A percentile compares a stretch with the other conserved stretches of the same genome.
These are phyloP conservation scores for Chloropsis hardwickii DNA, from an alignment of 2,113 vertebrate species.

Conservation along the genomic window DNA sequence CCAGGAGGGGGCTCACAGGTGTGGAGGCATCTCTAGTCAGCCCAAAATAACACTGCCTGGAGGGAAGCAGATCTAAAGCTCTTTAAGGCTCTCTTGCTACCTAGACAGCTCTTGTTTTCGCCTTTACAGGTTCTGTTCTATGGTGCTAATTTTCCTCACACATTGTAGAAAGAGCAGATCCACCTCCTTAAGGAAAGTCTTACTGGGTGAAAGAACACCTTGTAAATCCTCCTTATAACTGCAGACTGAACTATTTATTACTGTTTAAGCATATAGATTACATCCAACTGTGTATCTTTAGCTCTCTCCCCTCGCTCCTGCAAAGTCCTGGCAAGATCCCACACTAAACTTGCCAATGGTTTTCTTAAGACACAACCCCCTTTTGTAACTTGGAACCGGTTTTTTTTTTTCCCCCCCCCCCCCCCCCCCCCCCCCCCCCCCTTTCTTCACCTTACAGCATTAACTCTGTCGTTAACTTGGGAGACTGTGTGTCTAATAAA, in stretches of 20 bases:
- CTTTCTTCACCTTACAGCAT: not conserved
- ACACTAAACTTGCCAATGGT: not conserved
- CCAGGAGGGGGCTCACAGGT: not conserved
- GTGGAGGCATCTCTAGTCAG: not conserved
- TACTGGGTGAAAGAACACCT: not conserved
- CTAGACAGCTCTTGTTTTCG: not conserved
- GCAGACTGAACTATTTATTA: slow-evolving; percentile 15
- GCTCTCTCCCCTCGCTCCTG: not conserved
- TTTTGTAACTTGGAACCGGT: not conserved
- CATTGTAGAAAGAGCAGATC: not conserved
- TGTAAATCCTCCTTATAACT: not conserved
- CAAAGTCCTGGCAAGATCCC: not conserved
- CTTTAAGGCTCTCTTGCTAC: not conserved
- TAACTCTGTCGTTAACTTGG: not conserved
- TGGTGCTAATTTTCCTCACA: not conserved
- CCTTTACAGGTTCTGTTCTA: not conserved
- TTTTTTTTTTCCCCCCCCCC: too few species aligned
- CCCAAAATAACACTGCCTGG: not conserved
- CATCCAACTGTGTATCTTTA: not conserved
- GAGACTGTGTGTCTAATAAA: not conserved
- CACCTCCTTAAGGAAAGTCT: not conserved
- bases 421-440: too few species aligned
- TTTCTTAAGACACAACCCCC: not conserved
- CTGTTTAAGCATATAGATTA: not conserved
- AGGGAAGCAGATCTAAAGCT: not conserved